Conservation (phyloP, 1,140 invertebrate species). For the Scaptodrosophila lebanonensis region DNA sequence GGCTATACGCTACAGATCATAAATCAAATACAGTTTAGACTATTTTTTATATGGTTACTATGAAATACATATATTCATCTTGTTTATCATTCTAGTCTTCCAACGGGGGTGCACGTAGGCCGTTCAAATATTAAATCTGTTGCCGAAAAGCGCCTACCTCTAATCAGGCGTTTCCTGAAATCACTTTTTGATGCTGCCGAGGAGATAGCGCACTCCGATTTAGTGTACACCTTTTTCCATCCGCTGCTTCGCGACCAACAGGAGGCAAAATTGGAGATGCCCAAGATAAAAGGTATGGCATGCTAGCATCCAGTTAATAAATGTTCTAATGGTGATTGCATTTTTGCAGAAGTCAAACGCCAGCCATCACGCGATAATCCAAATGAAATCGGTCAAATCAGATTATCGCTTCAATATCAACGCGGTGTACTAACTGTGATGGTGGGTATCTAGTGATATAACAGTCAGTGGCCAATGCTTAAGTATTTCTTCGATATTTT, state of each 20-base stretch:
- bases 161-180: conserved; percentile 91
- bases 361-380: conserved; percentile 61
- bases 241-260: conserved; percentile 93
- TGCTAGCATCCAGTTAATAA: background rate
- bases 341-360: conserved; percentile 52
- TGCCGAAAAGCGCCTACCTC: conserved; percentile 90
- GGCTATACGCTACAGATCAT: no score
- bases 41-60: background rate
- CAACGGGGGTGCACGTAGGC: conserved; percentile 89
- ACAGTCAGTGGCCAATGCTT: background rate
- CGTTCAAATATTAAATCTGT: conserved; percentile 96
- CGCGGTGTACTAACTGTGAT: conserved; percentile 88
- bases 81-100: conserved; percentile 81
- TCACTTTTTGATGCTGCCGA: conserved; percentile 91
- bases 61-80: no score
- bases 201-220: conserved; percentile 96
- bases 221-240: conserved; percentile 99
- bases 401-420: conserved; percentile 89
- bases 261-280: conserved; percentile 81
- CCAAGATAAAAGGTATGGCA: conserved; percentile 78
- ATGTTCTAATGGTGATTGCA: background rate
- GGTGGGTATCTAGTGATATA: conserved; percentile 77
- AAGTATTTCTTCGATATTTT: background rate
- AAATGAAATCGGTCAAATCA: conserved; percentile 82
- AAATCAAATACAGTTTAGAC: conserved; percentile 1